Evolutionary conservation across 2,113 vertebrate genomes (phyloP).

Genomic region (Thinocorus orbignyianus): DNA sequence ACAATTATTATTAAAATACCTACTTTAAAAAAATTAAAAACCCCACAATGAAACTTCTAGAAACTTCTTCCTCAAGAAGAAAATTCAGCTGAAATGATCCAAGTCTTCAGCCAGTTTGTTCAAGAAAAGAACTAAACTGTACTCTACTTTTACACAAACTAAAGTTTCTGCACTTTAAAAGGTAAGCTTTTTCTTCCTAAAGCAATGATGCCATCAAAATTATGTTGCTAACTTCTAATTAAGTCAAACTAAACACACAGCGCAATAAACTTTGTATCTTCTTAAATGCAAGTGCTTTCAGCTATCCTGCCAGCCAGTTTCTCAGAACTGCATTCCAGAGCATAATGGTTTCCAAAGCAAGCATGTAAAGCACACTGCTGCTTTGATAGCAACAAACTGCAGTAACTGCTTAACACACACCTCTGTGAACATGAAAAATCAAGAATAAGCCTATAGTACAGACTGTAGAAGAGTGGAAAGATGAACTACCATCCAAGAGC

Average conservation of each 20-base stretch:
- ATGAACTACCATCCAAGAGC: not conserved
- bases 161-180: not conserved
- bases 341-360: not conserved
- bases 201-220: not conserved
- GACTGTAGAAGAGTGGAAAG: not conserved
- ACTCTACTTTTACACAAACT: not conserved
- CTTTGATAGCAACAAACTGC: not conserved
- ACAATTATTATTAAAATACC: not conserved
- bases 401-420: not conserved
- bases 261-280: not conserved
- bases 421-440: not conserved
- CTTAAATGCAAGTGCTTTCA: not conserved
- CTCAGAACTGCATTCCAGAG: not conserved
- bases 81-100: not conserved
- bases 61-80: not conserved
- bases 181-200: not conserved
- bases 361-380: not conserved
- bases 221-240: not conserved
- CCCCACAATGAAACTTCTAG: not conserved
- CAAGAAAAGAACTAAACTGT: not conserved
- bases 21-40: not conserved
- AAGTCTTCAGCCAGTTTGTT: not conserved
- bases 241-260: not conserved
- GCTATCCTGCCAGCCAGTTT: not conserved
- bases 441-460: not conserved